Evolutionary conservation across 2,888 invertebrate genomes (phyloP).

Genomic region (Pristionchus arcanus): DNA sequence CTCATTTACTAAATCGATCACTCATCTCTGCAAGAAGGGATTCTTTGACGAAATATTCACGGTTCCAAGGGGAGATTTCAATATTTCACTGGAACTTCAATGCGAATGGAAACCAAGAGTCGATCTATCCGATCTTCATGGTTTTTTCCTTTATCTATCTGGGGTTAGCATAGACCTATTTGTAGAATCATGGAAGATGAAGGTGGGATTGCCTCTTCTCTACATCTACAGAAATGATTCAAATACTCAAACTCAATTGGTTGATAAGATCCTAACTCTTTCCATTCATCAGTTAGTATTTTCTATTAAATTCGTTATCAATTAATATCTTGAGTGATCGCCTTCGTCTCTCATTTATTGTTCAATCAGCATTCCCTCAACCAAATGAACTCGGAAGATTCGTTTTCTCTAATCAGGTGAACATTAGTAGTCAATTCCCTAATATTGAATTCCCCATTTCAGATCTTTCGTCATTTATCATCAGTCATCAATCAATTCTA

Average conservation of each 20-base stretch:
- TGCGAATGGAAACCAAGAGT: slow-evolving; percentile 1
- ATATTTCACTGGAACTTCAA: background rate
- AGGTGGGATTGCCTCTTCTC: slow-evolving; percentile 18
- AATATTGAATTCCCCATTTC: background rate
- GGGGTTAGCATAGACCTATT: too few relatives aligned
- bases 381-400: slow-evolving; percentile 45
- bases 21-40: background rate
- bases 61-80: slow-evolving; percentile 39
- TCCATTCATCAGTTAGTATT: slow-evolving; percentile 11
- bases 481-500: background rate
- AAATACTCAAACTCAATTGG: background rate
- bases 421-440: too few relatives aligned
- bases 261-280: slow-evolving; percentile 7
- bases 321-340: background rate
- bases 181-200: slow-evolving; percentile 32
- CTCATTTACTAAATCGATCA: background rate
- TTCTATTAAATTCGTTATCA: background rate
- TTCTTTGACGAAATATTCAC: slow-evolving; percentile 23
- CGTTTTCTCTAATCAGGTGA: slow-evolving; percentile 45
- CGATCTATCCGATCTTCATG: background rate
- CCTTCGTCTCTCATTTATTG: slow-evolving; percentile 34
- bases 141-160: background rate
- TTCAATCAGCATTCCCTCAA: slow-evolving; percentile 51
- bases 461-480: slow-evolving; percentile 44
- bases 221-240: slow-evolving; percentile 27